Evolutionary conservation across 1,140 invertebrate species (phyloP).

Genomic region (Drosophila leontia): DNA sequence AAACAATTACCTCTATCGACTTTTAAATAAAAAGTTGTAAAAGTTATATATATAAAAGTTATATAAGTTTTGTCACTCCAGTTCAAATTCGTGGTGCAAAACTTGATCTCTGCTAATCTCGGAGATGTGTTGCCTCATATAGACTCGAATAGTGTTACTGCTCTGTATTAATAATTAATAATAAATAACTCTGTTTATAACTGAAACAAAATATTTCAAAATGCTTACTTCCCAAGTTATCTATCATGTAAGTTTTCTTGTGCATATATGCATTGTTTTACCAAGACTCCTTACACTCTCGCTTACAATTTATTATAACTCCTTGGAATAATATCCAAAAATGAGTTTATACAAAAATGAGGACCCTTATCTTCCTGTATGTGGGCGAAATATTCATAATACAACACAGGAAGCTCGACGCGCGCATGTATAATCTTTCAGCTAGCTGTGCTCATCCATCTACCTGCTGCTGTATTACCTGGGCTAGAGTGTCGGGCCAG

Average conservation of each 20-base stretch:
- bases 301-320: too few species aligned
- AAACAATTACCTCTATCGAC: neutral
- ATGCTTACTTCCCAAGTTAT: neutral
- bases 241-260: neutral
- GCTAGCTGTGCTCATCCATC: slow-evolving; percentile 41
- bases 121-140: neutral
- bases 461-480: slow-evolving; percentile 23
- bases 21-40: neutral
- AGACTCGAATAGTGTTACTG: too few species aligned
- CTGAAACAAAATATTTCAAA: too few species aligned
- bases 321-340: too few species aligned
- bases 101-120: neutral
- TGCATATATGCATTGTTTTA: neutral
- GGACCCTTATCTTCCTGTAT: neutral
- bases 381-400: slow-evolving; percentile 1
- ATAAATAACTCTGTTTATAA: too few species aligned
- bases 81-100: neutral
- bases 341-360: slow-evolving; percentile 7
- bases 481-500: slow-evolving; percentile 57
- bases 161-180: too few species aligned
- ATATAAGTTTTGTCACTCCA: too few species aligned
- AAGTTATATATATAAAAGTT: too few species aligned
- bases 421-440: slow-evolving; percentile 30
- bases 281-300: too few species aligned
- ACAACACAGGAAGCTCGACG: slow-evolving; percentile 16